Evolutionary conservation across 2,797 vertebrate species (phyloP).

Genomic region (Xiphophorus birchmanni): DNA sequence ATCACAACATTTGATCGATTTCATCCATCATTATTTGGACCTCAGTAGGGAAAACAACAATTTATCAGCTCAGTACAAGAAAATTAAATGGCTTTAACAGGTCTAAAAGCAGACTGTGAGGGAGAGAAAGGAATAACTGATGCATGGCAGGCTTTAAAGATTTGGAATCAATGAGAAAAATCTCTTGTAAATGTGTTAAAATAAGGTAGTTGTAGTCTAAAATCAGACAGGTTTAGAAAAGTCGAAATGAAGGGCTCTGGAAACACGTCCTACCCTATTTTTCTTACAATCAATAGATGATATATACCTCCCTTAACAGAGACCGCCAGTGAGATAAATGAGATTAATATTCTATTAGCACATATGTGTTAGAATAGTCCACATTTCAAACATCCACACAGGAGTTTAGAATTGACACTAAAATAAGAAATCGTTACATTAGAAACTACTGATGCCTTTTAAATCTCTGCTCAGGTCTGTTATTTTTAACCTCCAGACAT

Average conservation of each 20-base stretch:
- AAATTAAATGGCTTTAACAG: conserved; percentile 60
- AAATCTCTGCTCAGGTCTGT: conserved; percentile 20
- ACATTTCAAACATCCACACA: neutral
- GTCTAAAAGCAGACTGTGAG: conserved; percentile 34
- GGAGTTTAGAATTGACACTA: neutral
- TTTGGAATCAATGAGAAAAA: conserved; percentile 12
- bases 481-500: conserved; percentile 28
- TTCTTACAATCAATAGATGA: conserved; percentile 6
- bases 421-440: neutral
- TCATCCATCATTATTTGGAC: conserved; percentile 43
- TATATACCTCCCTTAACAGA: conserved; percentile 7
- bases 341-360: conserved; percentile 22
- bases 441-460: neutral
- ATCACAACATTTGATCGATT: conserved; percentile 34
- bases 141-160: conserved; percentile 30
- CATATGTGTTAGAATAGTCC: conserved; percentile 4
- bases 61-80: conserved; percentile 55
- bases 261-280: conserved; percentile 21
- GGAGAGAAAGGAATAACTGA: conserved; percentile 22
- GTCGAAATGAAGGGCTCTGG: conserved; percentile 3
- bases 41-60: conserved; percentile 42
- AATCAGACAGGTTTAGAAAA: conserved; percentile 34
- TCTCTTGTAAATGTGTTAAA: conserved; percentile 21
- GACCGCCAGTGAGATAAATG: conserved; percentile 35
- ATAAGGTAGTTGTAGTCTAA: neutral